Base-by-base conservation (phyloP, 2,888 invertebrate species). In the Nezara viridula region DNA sequence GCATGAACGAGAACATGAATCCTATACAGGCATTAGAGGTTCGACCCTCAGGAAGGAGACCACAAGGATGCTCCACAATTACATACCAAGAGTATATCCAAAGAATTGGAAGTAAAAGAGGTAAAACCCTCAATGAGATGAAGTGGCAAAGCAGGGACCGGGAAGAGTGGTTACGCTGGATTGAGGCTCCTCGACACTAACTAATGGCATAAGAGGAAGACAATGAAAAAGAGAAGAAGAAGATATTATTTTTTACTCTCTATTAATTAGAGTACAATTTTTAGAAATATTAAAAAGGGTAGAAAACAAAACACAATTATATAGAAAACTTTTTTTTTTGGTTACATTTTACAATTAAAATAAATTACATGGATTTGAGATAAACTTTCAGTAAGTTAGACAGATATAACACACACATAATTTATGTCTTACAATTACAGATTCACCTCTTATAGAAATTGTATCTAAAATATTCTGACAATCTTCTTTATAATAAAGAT, bases 391-490 rank as follows among this genome's bases (percentile, higher is more conserved):
- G 40, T 40, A 81, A 81, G 44, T 81, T 81, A 81, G 44, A 81
- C 44, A 81, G 40, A n/a, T 44, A 81, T 40, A 44, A 44, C 44
- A 81, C 81, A 81, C 81, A 44, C 12, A 81, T 47, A 81, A 47
- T 44, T 44, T 81, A n/a, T 81, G 14, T 14, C 44, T 44, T 81
- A 81, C 44, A 81, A 73, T 40, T 73, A 44, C 40, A 44, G 27
- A 47, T 47, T 47, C 9, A 49, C 12, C 40, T 44, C 73, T 66
- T 21, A 73, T 88, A 88, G 44, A 88, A 88, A 88, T 88, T 88
- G 88, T 88, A 88, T 88, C 88, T 88, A 88, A 88, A 88, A 88
- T 88, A 88, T 88, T 88, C 81, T 81, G 81, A 81, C 40, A 44
- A 3, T 81, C 44, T 81, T 81, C n/a, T 81, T 81, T 81, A 44